phyloP scores from a whole-genome alignment of 30 jellyfish, hydroid and myxozoan genomes.

The Turritopsis rubra region DNA sequence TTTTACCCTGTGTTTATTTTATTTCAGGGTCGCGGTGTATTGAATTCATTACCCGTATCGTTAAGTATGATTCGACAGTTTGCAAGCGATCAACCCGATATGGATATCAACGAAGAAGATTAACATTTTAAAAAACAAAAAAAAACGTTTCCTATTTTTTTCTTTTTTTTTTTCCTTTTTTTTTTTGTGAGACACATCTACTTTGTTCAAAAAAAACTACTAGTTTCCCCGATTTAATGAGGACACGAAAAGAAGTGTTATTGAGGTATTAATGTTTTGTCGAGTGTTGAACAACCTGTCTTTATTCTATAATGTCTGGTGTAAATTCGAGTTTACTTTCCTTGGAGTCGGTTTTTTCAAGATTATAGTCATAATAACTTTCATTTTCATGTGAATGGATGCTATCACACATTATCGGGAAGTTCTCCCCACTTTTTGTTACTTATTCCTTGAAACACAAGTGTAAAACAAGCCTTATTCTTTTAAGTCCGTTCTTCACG shows the following conservation, averaged over 20 bases:
- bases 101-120: conserved; percentile 41
- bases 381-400: neutral
- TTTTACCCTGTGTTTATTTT: neutral
- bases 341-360: neutral
- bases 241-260: neutral
- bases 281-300: neutral
- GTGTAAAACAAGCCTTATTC: neutral
- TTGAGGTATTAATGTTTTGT: neutral
- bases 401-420: no score
- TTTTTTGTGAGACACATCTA: neutral
- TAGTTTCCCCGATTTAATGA: neutral
- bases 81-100: conserved; percentile 33
- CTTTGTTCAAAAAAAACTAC: neutral
- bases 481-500: no score
- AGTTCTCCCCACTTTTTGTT: no score
- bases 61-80: conserved; percentile 63
- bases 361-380: neutral
- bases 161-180: no score
- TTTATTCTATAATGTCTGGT: neutral
- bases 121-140: neutral
- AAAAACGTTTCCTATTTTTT: neutral
- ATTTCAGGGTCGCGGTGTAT: conserved; percentile 53
- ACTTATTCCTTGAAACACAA: no score
- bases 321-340: neutral
- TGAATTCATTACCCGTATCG: conserved; percentile 56